Conservation (phyloP, 2,888 invertebrate species). For the Oscheius sp. region DNA sequence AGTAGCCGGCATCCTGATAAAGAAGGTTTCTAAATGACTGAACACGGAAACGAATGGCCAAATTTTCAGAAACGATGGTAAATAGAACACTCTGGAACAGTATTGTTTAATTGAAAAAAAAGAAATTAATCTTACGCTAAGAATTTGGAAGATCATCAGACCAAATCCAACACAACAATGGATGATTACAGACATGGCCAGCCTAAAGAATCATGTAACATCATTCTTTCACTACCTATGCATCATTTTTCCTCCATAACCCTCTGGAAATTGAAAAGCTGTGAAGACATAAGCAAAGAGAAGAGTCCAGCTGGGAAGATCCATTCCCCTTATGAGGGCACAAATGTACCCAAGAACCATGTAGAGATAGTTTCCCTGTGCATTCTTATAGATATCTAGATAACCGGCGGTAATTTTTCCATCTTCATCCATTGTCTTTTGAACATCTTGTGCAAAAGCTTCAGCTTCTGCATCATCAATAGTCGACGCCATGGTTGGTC, state of each 20-base stretch:
- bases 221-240: conserved; percentile 27
- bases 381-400: conserved; percentile 51
- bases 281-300: conserved; percentile 64
- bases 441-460: conserved; percentile 51
- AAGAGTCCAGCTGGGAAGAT: conserved; percentile 72
- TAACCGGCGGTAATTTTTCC: conserved; percentile 48
- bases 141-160: conserved; percentile 47
- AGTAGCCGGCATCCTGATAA: conserved; percentile 72
- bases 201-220: neutral
- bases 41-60: conserved; percentile 59
- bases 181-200: conserved; percentile 51
- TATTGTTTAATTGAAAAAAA: neutral
- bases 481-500: neutral
- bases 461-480: conserved; percentile 44
- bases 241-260: conserved; percentile 56
- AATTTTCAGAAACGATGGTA: conserved; percentile 54
- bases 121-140: conserved; percentile 43
- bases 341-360: conserved; percentile 30
- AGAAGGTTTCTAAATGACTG: conserved; percentile 68
- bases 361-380: conserved; percentile 37
- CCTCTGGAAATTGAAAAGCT: conserved; percentile 47
- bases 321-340: conserved; percentile 71
- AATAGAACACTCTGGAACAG: conserved; percentile 45
- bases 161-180: conserved; percentile 50
- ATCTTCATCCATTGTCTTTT: conserved; percentile 51